Conservation (phyloP, 35 echinoderm and acorn worm genomes). For the Ophioderma brevispina region DNA sequence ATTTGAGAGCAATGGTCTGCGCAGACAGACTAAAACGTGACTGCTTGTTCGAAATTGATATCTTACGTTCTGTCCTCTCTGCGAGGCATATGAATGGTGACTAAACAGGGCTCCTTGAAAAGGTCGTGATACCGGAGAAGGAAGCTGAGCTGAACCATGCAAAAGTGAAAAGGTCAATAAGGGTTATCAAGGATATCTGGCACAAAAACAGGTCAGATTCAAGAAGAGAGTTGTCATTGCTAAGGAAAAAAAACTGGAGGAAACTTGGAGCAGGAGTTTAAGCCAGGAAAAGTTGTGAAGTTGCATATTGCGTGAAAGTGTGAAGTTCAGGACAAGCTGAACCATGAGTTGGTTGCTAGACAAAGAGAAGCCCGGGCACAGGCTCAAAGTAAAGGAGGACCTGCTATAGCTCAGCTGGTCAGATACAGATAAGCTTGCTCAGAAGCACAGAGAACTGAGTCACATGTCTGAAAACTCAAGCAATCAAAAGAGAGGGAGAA, state of each 20-base stretch:
- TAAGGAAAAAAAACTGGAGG: too few species aligned
- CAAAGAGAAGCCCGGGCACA: conserved; percentile 4
- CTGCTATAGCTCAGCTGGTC: not conserved
- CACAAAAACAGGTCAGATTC: conserved; percentile 56
- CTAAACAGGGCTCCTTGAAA: conserved; percentile 16
- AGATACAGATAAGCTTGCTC: conserved; percentile 19
- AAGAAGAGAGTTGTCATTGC: conserved; percentile 69
- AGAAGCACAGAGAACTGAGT: conserved; percentile 61
- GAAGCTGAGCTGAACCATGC: conserved; percentile 43
- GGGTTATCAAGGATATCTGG: conserved; percentile 54
- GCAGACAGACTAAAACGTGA: not conserved
- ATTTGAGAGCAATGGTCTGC: not conserved
- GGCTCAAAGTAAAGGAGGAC: not conserved
- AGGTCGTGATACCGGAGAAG: conserved; percentile 43
- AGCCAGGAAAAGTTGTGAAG: conserved; percentile 89
- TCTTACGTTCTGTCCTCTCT: not conserved
- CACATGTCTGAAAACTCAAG: conserved; percentile 43
- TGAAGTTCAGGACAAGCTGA: conserved; percentile 87
- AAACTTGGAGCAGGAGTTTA: conserved; percentile 79
- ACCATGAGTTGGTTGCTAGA: conserved; percentile 43
- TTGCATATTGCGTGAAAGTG: conserved; percentile 81
- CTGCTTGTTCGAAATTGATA: conserved; percentile 15
- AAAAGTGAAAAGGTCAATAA: conserved; percentile 30
- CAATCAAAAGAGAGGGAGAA: conserved; percentile 70
- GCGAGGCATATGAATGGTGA: conserved; percentile 18